phyloP scores from a whole-genome alignment of 2,888 invertebrate genomes.

The Carcina quercana region DNA sequence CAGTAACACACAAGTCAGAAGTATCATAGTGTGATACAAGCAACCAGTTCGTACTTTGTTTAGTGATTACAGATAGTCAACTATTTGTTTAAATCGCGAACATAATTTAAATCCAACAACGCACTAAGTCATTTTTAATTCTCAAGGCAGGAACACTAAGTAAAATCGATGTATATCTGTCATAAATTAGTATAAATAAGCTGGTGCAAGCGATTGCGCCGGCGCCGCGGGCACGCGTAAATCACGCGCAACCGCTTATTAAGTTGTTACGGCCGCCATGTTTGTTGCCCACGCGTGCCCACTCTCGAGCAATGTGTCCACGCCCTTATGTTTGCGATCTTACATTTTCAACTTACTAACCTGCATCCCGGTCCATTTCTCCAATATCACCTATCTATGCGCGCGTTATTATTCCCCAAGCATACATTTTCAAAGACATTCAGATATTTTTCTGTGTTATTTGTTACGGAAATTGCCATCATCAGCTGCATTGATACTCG shows the following conservation, averaged over 20 bases:
- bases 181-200: conserved; percentile 68
- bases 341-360: conserved; percentile 30
- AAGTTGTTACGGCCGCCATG: conserved; percentile 68
- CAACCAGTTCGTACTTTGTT: too few relatives aligned
- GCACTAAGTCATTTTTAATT: conserved; percentile 23
- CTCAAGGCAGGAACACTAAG: conserved; percentile 29
- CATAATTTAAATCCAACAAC: conserved; percentile 7
- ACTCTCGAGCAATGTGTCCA: conserved; percentile 41
- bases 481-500: too few relatives aligned
- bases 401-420: too few relatives aligned
- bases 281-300: conserved; percentile 61
- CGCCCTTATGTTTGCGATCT: conserved; percentile 58
- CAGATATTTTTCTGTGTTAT: too few relatives aligned
- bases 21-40: too few relatives aligned
- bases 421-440: too few relatives aligned
- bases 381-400: conserved; percentile 21
- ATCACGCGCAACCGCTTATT: conserved; percentile 70
- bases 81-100: conserved; percentile 12
- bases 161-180: conserved; percentile 63
- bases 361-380: conserved; percentile 31
- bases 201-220: conserved; percentile 49
- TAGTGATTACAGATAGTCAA: background rate
- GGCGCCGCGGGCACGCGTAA: conserved; percentile 70
- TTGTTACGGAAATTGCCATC: too few relatives aligned
- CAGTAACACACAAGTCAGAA: too few relatives aligned